Conservation (phyloP, 2,113 vertebrate genomes). For the Gymnarchus niloticus region DNA sequence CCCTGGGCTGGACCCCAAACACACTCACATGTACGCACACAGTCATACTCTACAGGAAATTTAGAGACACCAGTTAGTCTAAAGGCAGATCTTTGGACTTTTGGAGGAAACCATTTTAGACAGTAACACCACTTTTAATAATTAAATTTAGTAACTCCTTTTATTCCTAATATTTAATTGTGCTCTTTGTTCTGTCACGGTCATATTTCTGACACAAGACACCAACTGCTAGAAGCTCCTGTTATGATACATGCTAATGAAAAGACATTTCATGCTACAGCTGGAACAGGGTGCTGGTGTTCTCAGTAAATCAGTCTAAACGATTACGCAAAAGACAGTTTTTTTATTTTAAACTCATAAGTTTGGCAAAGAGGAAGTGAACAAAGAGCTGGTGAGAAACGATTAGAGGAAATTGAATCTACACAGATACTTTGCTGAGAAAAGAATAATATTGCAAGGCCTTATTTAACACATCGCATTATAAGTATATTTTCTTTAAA, state of each 20-base stretch:
- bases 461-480: neutral
- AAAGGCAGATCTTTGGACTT: too few species aligned
- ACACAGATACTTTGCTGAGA: neutral
- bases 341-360: neutral
- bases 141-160: too few species aligned
- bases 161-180: too few species aligned
- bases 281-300: neutral
- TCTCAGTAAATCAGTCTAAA: neutral
- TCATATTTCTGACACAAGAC: neutral
- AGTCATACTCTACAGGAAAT: too few species aligned
- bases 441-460: neutral
- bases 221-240: too few species aligned
- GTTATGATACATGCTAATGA: neutral
- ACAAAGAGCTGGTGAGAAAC: neutral
- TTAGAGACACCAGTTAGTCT: too few species aligned
- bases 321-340: neutral
- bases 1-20: too few species aligned
- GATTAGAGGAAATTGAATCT: neutral
- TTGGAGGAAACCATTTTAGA: too few species aligned
- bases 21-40: too few species aligned
- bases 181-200: too few species aligned
- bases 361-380: conserved; percentile 9
- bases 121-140: too few species aligned
- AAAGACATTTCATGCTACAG: neutral
- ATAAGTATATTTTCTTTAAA: neutral